These are phyloP conservation scores for Crypturellus tataupa DNA, from an alignment of 2,797 vertebrate genomes.

Conservation along the genomic window DNA sequence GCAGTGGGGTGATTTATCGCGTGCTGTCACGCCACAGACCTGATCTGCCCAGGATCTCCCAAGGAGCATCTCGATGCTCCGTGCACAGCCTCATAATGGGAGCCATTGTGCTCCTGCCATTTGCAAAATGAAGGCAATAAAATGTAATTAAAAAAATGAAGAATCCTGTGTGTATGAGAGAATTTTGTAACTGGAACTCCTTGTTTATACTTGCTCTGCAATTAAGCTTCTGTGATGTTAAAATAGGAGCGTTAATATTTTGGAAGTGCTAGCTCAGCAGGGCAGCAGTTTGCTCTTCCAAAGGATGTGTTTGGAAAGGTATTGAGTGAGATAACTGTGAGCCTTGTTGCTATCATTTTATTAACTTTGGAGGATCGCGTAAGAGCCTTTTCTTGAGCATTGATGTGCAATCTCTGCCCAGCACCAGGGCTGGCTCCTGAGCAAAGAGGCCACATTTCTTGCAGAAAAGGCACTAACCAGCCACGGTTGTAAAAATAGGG, in stretches of 20 bases:
- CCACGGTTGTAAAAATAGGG: background rate
- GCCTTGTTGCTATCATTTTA: background rate
- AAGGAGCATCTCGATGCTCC: background rate
- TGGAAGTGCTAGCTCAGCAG: constrained; percentile 25
- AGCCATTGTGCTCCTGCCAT: background rate
- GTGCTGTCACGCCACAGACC: background rate
- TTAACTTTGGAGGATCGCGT: background rate
- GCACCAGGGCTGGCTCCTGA: background rate
- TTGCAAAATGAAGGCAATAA: constrained; percentile 44
- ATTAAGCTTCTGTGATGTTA: constrained; percentile 36
- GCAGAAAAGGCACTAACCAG: background rate
- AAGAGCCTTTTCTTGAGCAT: background rate
- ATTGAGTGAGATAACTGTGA: background rate
- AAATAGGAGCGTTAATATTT: constrained; percentile 41
- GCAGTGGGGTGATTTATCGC: background rate
- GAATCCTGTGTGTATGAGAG: background rate
- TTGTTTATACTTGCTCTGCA: constrained; percentile 34
- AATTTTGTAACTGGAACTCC: constrained; percentile 29
- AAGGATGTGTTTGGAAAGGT: constrained; percentile 4
- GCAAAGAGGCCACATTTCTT: background rate
- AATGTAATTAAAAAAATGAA: constrained; percentile 11
- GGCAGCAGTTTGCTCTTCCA: background rate
- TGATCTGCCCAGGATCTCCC: background rate
- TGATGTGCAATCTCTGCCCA: background rate
- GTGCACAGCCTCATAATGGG: background rate